Percentiles rank a stretch among this genome's conserved stretches.
These are phyloP conservation scores for Diorhabda elongata DNA, from an alignment of 1,140 invertebrate species.

Conservation along the genomic window DNA sequence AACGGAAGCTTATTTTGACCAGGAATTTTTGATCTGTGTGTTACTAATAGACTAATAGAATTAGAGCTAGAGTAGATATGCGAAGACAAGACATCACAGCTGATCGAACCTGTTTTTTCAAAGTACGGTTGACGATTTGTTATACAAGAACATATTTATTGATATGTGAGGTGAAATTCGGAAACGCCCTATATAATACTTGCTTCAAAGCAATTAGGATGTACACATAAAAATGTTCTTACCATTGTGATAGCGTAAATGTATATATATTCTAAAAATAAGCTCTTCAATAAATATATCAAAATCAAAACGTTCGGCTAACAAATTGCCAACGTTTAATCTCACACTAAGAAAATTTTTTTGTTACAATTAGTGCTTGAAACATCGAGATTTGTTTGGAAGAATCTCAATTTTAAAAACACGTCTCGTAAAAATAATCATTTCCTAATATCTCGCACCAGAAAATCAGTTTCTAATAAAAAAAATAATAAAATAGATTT, in stretches of 20 bases:
- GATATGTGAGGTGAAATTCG: too few species aligned
- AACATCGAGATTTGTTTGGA: not conserved
- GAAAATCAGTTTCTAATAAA: conserved; percentile 9
- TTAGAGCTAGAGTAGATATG: too few species aligned
- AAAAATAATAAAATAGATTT: not conserved
- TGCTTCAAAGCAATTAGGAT: not conserved
- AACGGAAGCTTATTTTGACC: too few species aligned
- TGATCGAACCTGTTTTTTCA: too few species aligned
- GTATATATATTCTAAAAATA: conserved; percentile 16
- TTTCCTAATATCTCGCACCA: conserved; percentile 5
- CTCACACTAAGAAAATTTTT: not conserved
- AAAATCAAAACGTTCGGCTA: not conserved
- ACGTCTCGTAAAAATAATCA: not conserved
- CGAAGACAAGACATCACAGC: too few species aligned
- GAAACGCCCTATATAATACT: not conserved
- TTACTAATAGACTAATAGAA: too few species aligned
- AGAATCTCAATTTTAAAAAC: not conserved
- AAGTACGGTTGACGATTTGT: too few species aligned
- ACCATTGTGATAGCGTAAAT: not conserved
- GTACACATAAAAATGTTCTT: not conserved
- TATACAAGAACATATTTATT: too few species aligned
- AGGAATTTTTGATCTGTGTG: too few species aligned
- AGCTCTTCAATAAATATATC: conserved; percentile 13
- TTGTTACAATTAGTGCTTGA: not conserved
- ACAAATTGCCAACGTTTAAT: conserved; percentile 5